Evolutionary conservation across 1,140 invertebrate species (phyloP), one percentile per base, ranked within the genome.

Genomic region (Carcinoscorpius rotundicauda): DNA sequence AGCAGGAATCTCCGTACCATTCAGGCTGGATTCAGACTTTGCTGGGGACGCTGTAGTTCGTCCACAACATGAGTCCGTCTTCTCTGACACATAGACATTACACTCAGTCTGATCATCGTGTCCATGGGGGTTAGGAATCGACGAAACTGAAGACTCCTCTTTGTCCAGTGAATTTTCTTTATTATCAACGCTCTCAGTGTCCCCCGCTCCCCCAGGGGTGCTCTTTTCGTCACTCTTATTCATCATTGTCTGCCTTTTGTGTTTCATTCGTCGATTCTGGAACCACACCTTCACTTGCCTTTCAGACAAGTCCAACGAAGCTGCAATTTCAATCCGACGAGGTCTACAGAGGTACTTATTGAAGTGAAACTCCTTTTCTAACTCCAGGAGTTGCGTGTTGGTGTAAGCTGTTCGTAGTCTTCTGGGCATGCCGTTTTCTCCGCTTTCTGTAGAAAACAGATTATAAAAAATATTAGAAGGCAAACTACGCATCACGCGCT

Each of bases 361-460:
- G 81, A 94, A 97, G 77, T 96, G 93, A 77, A 97, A 97, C 81
- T 97, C 94, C 79, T 97, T 97, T 77, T 98, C 94, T 75, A 97
- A 78, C 78, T 97, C 94, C 71, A 98, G 79, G 55, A 97, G 82
- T 78, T 98, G 94, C 5, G 92, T 95, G 76, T 97, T 95, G 49
- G 93, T 97, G 80, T 97, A 98, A 4, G 95, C 94, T 53, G 95
- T 98, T 66, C 95, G 83, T 66, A 95, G 81, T 73, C 92, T 83
- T 71, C 91, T 82, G 10, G 91, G 91, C 70, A 94, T 81, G 64
- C 91, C 91, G 78, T 93, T 93, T 60, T 78, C 76, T 80, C 92
- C 89, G 88, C 85, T 72, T 56, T 71, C 72, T 75, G 73, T 11
- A 69, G 61, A 29, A 29, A 29, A 29, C 29, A 29, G 29, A 29